Percentiles rank a stretch among this genome's conserved stretches.
These are phyloP conservation scores for Saccostrea echinata DNA, from an alignment of 1,140 invertebrate genomes.

Conservation along the genomic window DNA sequence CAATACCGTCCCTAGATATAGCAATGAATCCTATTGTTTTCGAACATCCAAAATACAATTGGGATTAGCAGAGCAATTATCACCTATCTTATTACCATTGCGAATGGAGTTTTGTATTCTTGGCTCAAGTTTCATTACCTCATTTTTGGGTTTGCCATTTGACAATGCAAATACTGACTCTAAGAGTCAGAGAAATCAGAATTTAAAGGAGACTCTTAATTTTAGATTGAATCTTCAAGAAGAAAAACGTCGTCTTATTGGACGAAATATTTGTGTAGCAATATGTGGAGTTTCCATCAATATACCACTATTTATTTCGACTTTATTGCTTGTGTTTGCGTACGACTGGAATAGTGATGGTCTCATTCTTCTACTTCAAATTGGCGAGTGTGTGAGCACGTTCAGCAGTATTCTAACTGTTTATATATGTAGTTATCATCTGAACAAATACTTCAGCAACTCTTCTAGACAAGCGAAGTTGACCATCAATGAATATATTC, in stretches of 20 bases:
- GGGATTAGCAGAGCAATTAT: background rate
- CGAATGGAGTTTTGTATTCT: constrained; percentile 15
- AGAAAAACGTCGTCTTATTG: background rate
- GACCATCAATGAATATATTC: background rate
- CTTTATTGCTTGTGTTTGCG: background rate
- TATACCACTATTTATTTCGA: background rate
- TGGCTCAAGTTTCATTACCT: background rate
- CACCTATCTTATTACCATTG: background rate
- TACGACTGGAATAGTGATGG: background rate
- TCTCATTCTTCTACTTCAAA: background rate
- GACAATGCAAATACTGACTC: background rate
- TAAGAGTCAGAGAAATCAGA: background rate
- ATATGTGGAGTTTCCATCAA: background rate
- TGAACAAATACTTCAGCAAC: background rate
- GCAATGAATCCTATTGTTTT: constrained; percentile 13
- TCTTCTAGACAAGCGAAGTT: background rate
- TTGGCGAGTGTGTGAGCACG: background rate
- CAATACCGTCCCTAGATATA: background rate
- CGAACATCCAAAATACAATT: background rate
- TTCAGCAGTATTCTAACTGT: background rate
- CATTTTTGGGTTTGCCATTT: background rate
- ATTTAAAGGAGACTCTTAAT: no score
- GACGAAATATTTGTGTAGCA: background rate
- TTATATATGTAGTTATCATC: background rate
- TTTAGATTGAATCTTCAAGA: no score